Base-by-base conservation (phyloP, 2,888 invertebrate species). In the Troides helena region DNA sequence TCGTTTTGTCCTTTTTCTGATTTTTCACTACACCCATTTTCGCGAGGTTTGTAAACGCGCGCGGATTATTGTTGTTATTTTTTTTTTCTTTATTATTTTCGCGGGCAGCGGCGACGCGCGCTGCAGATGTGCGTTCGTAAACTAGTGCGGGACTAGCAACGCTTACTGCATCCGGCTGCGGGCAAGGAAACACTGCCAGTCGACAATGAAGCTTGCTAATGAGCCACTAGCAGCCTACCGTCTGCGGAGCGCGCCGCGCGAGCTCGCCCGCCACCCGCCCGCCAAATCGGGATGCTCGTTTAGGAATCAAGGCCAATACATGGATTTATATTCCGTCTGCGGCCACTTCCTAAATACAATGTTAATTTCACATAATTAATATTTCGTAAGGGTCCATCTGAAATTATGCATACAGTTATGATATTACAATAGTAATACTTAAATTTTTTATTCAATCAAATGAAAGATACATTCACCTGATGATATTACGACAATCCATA, bases 121-220 rank as follows among this genome's bases (percentile, higher is more conserved):
- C 72, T 70, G 81, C 89, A 86, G 88, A 81, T 87, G 88, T 80
- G 85, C 90, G 92, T 90, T 91, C 89, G 83, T 79, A 83, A 89
- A 91, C 92, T 92, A 91, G 88, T 83, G 87, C 85, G 80, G 78
- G 87, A 86, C 90, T 91, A 90, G 90, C 84, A 86, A 88, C 90
- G 90, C 82, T 85, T 86, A 87, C 91, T 91, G 90, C 89, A 87
- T 83, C 83, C 85, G 88, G 85, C 87, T 79, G 83, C 83, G 87
- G 80, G 81, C 84, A 81, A 85, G 83, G 87, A 86, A 86, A 82
- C 78, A 88, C 89, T 87, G 90, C 81, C 86, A 74, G 77, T 78
- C 79, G 75, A 79, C 82, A 81, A 81, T 79, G 80, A 81, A 80
- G 78, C 81, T 80, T 76, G 78, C 76, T 85, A 82, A 80, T 82